A percentile compares a stretch with the other conserved stretches of the same genome.
These are phyloP conservation scores for Gymnorhina tibicen DNA, from an alignment of 2,113 vertebrate genomes.

Conservation along the genomic window DNA sequence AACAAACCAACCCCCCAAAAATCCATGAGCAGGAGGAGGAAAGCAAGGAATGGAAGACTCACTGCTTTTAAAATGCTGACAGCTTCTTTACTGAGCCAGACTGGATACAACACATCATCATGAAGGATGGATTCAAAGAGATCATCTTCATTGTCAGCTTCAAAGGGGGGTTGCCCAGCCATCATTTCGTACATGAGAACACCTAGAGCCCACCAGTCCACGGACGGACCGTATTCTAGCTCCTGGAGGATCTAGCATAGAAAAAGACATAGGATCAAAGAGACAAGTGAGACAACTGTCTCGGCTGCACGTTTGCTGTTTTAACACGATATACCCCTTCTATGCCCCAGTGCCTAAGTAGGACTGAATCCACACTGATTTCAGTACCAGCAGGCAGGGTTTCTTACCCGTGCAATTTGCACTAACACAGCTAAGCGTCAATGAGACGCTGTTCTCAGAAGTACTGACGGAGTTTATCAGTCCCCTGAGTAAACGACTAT, in stretches of 20 bases:
- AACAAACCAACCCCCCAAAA: neutral
- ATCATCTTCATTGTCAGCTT: slow-evolving; percentile 97
- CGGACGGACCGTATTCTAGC: slow-evolving; percentile 92
- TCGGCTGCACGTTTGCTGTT: neutral
- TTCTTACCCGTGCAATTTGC: neutral
- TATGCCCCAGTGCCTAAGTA: neutral
- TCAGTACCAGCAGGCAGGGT: neutral
- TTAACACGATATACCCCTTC: neutral
- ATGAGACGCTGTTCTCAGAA: neutral
- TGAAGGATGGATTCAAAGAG: slow-evolving; percentile 98
- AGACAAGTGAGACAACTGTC: neutral
- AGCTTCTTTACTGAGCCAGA: slow-evolving; percentile 98
- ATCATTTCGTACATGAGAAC: slow-evolving; percentile 99
- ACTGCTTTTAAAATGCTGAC: slow-evolving; percentile 97
- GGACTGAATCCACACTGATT: neutral
- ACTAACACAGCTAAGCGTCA: neutral
- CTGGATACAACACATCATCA: slow-evolving; percentile 95
- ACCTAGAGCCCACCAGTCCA: slow-evolving; percentile 98
- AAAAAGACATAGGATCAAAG: neutral
- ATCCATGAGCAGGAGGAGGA: neutral
- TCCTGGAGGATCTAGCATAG: slow-evolving; percentile 90
- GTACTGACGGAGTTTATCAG: slow-evolving; percentile 22
- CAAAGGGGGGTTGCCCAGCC: slow-evolving; percentile 97
- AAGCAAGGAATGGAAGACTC: slow-evolving; percentile 51
- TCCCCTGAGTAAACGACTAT: slow-evolving; percentile 24